Evolutionary conservation across 2,888 invertebrate genomes (phyloP).

Genomic region (Panzeria rudis): DNA sequence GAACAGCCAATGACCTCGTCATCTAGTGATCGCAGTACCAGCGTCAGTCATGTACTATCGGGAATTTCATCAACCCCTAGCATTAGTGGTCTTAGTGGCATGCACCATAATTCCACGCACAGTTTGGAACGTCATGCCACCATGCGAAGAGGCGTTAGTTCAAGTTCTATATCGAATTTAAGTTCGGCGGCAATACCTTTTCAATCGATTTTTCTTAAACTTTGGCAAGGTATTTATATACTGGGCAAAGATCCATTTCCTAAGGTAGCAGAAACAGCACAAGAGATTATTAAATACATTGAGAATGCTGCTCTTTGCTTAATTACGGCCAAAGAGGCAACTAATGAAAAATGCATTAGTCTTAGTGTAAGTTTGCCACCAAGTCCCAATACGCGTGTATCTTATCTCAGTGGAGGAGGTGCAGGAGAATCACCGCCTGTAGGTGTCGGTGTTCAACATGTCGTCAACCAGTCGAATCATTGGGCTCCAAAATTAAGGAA

Average conservation of each 20-base stretch:
- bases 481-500: conserved; percentile 75
- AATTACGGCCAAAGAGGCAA: conserved; percentile 83
- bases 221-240: conserved; percentile 92
- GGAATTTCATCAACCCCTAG: conserved; percentile 57
- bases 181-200: conserved; percentile 79
- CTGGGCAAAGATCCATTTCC: conserved; percentile 95
- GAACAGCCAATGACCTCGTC: conserved; percentile 82
- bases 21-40: conserved; percentile 77
- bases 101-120: conserved; percentile 79
- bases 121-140: conserved; percentile 83
- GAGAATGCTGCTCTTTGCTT: conserved; percentile 86
- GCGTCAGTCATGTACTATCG: conserved; percentile 76
- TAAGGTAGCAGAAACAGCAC: conserved; percentile 91
- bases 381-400: conserved; percentile 86
- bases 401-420: conserved; percentile 78
- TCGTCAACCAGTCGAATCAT: conserved; percentile 70
- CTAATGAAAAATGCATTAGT: conserved; percentile 80
- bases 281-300: conserved; percentile 90
- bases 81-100: conserved; percentile 43
- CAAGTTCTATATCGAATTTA: conserved; percentile 87
- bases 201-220: conserved; percentile 91
- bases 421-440: conserved; percentile 76
- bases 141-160: conserved; percentile 88
- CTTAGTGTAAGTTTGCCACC: conserved; percentile 86
- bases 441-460: conserved; percentile 55